Percentiles rank a stretch among this genome's conserved stretches.
Conservation (phyloP, 2,797 vertebrate species). For the Clarias platycephalus region DNA sequence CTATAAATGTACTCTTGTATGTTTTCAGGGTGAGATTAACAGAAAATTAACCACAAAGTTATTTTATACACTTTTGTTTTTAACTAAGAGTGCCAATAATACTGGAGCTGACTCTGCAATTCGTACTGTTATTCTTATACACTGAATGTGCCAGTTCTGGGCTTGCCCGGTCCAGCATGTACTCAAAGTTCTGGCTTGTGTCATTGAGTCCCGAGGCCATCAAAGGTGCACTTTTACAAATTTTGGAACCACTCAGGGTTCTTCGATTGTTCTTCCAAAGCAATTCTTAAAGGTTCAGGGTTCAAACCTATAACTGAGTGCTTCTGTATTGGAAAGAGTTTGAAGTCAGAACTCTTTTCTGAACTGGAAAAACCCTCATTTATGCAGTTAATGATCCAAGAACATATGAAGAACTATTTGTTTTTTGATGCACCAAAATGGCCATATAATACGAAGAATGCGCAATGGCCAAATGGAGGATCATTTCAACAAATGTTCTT, state of each 20-base stretch:
- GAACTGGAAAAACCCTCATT: not conserved
- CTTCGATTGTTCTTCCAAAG: not conserved
- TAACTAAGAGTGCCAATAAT: not conserved
- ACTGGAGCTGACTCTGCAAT: not conserved
- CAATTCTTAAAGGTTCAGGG: not conserved
- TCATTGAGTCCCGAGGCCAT: not conserved
- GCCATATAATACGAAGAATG: not conserved
- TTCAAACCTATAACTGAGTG: not conserved
- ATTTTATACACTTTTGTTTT: not conserved
- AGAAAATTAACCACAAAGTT: not conserved
- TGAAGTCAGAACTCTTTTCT: not conserved
- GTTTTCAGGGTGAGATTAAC: not conserved
- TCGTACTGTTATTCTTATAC: not conserved
- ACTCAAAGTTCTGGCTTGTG: not conserved
- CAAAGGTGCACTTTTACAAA: not conserved
- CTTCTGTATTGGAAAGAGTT: not conserved
- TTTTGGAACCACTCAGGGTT: not conserved
- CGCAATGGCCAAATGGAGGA: not conserved
- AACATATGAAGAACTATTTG: no score
- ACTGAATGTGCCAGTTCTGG: not conserved
- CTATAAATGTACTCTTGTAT: not conserved
- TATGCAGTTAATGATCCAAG: not conserved
- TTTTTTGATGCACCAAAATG: not conserved
- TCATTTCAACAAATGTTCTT: not conserved
- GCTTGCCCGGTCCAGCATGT: not conserved